Conservation (phyloP, 53 echinoderm and acorn worm species). For the Hippasteria phrygiana region DNA sequence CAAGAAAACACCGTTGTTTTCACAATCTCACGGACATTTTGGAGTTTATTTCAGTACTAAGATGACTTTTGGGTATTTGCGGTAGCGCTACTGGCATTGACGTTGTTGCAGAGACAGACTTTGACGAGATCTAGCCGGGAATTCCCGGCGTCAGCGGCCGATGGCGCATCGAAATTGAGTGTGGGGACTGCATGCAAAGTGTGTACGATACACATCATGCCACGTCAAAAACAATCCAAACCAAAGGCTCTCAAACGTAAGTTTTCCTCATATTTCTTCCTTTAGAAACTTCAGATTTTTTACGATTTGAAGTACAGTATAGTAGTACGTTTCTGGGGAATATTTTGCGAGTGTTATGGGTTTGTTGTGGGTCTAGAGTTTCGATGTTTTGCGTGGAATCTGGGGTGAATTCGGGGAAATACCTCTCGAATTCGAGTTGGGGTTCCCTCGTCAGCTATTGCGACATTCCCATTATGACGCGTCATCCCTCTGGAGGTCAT, state of each 20-base stretch:
- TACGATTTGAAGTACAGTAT: not conserved
- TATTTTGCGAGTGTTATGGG: constrained; percentile 4
- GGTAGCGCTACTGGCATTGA: constrained; percentile 30
- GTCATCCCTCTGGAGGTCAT: constrained; percentile 69
- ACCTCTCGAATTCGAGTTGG: constrained; percentile 76
- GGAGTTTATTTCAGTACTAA: constrained; percentile 42
- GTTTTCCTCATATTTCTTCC: constrained; percentile 55
- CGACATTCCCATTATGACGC: constrained; percentile 36
- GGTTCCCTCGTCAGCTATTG: constrained; percentile 95
- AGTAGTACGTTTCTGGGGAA: not conserved
- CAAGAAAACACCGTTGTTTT: constrained; percentile 50
- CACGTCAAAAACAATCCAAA: constrained; percentile 99
- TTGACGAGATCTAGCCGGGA: constrained; percentile 48
- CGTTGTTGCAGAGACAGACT: constrained; percentile 9
- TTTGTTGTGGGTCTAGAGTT: not conserved
- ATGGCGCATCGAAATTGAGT: constrained; percentile 61
- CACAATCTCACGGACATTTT: not conserved
- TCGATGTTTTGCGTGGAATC: constrained; percentile 47
- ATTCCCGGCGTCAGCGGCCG: constrained; percentile 48
- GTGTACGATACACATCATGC: constrained; percentile 72
- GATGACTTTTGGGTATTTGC: constrained; percentile 24
- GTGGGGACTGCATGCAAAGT: constrained; percentile 17
- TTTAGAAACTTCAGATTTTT: not conserved
- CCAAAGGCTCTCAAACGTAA: constrained; percentile 92
- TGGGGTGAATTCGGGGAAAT: constrained; percentile 71